These are phyloP conservation scores for Lepus oiostolus DNA, from an alignment of 2,797 vertebrate species.

Conservation along the genomic window DNA sequence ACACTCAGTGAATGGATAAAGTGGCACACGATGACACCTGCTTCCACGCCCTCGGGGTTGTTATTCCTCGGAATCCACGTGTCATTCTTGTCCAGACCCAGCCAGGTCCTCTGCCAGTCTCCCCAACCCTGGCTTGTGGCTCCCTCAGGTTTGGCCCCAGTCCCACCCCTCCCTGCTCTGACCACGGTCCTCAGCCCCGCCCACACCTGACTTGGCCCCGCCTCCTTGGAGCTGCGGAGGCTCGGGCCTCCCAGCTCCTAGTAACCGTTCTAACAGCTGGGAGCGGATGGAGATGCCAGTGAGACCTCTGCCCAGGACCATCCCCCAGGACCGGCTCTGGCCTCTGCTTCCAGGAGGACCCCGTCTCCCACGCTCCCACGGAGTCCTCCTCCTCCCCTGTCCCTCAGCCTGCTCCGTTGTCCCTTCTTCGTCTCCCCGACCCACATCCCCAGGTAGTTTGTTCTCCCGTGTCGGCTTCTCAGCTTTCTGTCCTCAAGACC, in stretches of 20 bases:
- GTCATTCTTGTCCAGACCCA: neutral
- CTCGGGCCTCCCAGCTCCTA: rapidly evolving
- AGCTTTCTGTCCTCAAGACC: neutral
- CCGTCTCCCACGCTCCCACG: rapidly evolving
- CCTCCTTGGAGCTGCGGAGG: neutral
- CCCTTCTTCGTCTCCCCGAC: neutral
- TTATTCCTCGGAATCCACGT: neutral
- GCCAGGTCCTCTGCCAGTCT: neutral
- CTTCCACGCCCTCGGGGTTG: neutral
- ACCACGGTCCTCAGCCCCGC: neutral
- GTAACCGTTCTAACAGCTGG: conserved; percentile 77
- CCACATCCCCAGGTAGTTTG: too few species aligned
- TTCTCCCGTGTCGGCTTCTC: neutral
- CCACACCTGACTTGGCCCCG: neutral
- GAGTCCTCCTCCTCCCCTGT: neutral
- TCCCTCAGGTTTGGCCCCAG: rapidly evolving
- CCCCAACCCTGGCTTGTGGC: rapidly evolving
- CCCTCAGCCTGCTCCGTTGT: neutral
- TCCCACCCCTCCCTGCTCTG: neutral
- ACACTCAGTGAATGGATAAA: neutral
- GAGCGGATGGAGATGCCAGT: neutral
- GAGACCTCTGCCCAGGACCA: neutral
- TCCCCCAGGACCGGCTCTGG: rapidly evolving
- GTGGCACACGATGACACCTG: neutral
- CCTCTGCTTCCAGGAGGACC: neutral